These are phyloP conservation scores for Tuberolachnus salignus DNA, from an alignment of 2,888 invertebrate species.

Conservation along the genomic window DNA sequence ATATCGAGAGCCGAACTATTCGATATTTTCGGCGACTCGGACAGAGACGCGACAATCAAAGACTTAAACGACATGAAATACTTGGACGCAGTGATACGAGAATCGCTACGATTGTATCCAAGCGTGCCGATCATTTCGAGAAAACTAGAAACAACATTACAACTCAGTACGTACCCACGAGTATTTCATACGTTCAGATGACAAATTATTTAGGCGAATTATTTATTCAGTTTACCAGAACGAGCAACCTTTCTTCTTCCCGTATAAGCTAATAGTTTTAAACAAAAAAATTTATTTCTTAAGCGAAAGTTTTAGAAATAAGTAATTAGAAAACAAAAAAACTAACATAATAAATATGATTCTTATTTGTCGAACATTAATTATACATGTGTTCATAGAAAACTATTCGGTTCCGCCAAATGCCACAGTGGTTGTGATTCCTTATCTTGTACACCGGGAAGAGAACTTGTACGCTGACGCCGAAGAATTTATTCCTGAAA, in stretches of 20 bases:
- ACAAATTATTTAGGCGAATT: too few relatives aligned
- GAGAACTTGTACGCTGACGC: conserved; percentile 63
- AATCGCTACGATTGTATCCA: conserved; percentile 60
- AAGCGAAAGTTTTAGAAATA: too few relatives aligned
- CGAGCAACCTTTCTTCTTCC: too few relatives aligned
- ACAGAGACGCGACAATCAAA: conserved; percentile 58
- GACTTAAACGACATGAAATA: conserved; percentile 60
- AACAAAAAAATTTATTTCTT: too few relatives aligned
- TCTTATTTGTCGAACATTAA: too few relatives aligned
- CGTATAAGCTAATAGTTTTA: too few relatives aligned
- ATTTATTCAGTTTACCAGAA: too few relatives aligned
- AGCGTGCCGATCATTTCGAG: conserved; percentile 60
- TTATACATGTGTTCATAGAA: too few relatives aligned
- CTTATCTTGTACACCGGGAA: conserved; percentile 62
- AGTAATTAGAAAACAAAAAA: too few relatives aligned
- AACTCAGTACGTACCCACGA: neutral
- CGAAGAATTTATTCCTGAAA: conserved; percentile 63
- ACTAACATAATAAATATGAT: too few relatives aligned
- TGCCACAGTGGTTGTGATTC: conserved; percentile 58
- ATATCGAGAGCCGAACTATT: conserved; percentile 59
- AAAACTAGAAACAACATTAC: conserved; percentile 35
- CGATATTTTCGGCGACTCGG: conserved; percentile 59
- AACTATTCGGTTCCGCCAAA: conserved; percentile 59
- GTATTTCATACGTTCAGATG: too few relatives aligned
- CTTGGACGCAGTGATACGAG: conserved; percentile 60